phyloP scores from a whole-genome alignment of 2,888 invertebrate species.

The Brachyopa scutellaris region DNA sequence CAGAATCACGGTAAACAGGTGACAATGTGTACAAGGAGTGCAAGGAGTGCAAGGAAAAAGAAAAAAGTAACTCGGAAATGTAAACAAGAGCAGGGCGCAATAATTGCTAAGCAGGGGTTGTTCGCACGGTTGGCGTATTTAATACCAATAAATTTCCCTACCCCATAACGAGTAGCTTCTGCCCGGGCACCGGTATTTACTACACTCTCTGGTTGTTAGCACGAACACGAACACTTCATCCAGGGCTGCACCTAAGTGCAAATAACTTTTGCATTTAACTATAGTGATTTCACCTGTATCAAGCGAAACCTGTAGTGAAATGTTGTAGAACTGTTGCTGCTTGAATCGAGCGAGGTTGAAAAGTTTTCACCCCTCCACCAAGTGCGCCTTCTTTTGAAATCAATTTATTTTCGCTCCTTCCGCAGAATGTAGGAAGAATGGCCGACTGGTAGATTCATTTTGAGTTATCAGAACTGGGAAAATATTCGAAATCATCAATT shows the following conservation, averaged over 20 bases:
- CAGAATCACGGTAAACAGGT: not conserved
- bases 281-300: not conserved
- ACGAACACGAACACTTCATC: slow-evolving; percentile 17
- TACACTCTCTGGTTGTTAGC: slow-evolving; percentile 18
- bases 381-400: slow-evolving; percentile 1
- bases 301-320: not conserved
- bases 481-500: slow-evolving; percentile 2
- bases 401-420: slow-evolving; percentile 2
- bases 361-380: not conserved
- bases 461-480: slow-evolving; percentile 22
- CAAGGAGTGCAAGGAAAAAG: not conserved
- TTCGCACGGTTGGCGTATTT: slow-evolving; percentile 49
- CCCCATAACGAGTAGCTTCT: slow-evolving; percentile 56
- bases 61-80: slow-evolving; percentile 36
- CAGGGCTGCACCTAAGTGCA: slow-evolving; percentile 34
- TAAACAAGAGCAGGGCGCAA: slow-evolving; percentile 35
- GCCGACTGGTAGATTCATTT: slow-evolving; percentile 2
- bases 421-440: not conserved
- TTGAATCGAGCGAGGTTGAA: not conserved
- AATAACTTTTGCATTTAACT: slow-evolving; percentile 51
- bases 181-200: not conserved
- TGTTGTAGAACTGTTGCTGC: slow-evolving; percentile 32
- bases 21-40: not conserved
- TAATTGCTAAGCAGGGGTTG: slow-evolving; percentile 44
- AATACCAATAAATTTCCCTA: slow-evolving; percentile 64